Evolutionary conservation across 2,113 vertebrate species (phyloP).

Genomic region (Podarcis muralis): DNA sequence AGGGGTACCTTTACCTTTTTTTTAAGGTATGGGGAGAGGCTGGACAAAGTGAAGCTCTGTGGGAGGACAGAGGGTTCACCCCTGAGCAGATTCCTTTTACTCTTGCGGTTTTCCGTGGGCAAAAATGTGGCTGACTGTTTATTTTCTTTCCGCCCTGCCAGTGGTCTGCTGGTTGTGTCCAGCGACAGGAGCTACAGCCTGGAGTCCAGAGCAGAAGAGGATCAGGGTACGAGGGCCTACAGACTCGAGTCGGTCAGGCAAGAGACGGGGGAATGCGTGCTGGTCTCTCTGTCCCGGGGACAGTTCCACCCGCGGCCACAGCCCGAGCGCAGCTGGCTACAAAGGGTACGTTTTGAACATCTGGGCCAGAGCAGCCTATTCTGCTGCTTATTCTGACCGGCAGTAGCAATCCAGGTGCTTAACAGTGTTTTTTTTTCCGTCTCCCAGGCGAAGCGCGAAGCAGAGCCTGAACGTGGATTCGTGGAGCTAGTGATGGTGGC

Average conservation of each 20-base stretch:
- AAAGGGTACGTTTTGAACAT: constrained; percentile 63
- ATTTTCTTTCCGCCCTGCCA: constrained; percentile 48
- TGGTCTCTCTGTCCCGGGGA: fast-evolving
- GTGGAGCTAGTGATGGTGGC: constrained; percentile 93
- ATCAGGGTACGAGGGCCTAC: constrained; percentile 46
- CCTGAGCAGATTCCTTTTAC: not conserved
- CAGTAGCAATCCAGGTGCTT: not conserved
- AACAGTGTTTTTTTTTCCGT: not conserved
- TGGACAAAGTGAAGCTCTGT: too few relatives aligned
- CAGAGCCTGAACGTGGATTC: constrained; percentile 80
- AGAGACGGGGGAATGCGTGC: constrained; percentile 36
- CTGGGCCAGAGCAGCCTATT: too few relatives aligned
- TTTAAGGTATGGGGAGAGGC: not conserved
- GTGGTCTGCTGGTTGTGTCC: constrained; percentile 82
- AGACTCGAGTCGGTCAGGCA: constrained; percentile 27
- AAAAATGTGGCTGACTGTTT: not conserved
- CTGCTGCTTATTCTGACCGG: not conserved
- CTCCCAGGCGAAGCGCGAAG: constrained; percentile 75
- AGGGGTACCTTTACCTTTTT: too few relatives aligned
- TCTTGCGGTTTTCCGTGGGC: not conserved
- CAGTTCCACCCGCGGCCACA: not conserved
- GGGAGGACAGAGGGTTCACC: too few relatives aligned
- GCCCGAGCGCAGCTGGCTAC: constrained; percentile 20
- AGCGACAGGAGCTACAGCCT: constrained; percentile 80
- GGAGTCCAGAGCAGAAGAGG: constrained; percentile 60